A percentile compares a stretch with the other conserved stretches of the same genome.
These are phyloP conservation scores for Aurelia aurita DNA, from an alignment of 30 jellyfish, hydroid and myxozoan genomes.

Conservation along the genomic window DNA sequence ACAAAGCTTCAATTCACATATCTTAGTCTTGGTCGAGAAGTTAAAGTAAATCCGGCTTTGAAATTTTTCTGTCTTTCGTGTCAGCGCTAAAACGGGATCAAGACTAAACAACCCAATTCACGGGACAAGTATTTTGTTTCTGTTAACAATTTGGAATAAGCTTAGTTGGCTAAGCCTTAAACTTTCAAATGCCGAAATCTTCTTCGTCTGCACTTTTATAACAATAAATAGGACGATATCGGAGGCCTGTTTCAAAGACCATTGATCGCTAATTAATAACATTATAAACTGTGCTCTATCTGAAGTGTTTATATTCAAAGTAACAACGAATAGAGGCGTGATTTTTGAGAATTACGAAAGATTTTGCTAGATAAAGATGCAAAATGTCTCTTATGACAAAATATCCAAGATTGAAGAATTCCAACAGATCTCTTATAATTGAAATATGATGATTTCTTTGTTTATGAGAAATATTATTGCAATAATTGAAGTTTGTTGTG, in stretches of 20 bases:
- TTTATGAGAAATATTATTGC: no score
- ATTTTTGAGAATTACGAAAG: no score
- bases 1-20: constrained; percentile 34
- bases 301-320: no score
- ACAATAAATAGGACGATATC: not conserved
- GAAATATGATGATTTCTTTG: no score
- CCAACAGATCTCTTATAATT: no score
- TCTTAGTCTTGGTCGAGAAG: constrained; percentile 38
- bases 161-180: constrained; percentile 62
- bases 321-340: no score
- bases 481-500: no score
- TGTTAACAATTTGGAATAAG: constrained; percentile 73
- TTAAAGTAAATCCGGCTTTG: constrained; percentile 74
- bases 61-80: constrained; percentile 67
- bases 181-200: constrained; percentile 67
- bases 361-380: no score
- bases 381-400: no score
- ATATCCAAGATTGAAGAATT: no score
- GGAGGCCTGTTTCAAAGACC: constrained; percentile 29
- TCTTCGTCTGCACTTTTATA: constrained; percentile 23
- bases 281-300: no score
- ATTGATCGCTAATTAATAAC: not conserved
- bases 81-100: constrained; percentile 65
- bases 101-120: constrained; percentile 78
- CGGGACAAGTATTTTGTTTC: constrained; percentile 68